A percentile compares a stretch with the other conserved stretches of the same genome.
Evolutionary conservation across 2,113 vertebrate species (phyloP).

Genomic region (Polypterus senegalus): DNA sequence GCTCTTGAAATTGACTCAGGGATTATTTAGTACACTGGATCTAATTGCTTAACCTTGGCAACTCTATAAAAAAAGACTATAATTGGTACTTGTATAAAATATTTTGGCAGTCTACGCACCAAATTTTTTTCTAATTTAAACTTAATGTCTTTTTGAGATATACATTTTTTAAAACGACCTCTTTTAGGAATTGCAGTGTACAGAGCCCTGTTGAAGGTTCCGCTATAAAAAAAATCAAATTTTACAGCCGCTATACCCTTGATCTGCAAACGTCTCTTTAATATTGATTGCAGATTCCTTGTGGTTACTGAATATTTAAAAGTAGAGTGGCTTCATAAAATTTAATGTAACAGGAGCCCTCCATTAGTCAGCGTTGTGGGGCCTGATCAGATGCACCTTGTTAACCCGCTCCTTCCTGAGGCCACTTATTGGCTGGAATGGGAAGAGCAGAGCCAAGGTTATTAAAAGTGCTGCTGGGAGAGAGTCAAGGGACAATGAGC

Average conservation of each 20-base stretch:
- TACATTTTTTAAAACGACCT: neutral
- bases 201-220: neutral
- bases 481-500: too few relatives aligned
- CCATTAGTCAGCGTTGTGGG: too few relatives aligned
- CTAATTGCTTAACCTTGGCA: neutral
- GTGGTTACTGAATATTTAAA: neutral
- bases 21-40: neutral
- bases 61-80: neutral
- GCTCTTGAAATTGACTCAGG: neutral
- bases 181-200: neutral
- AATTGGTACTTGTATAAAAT: neutral
- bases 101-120: neutral
- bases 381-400: too few relatives aligned
- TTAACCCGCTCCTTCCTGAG: too few relatives aligned
- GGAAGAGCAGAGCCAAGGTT: too few relatives aligned
- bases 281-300: neutral
- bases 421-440: too few relatives aligned
- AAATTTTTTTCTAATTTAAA: conserved; percentile 1
- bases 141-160: neutral
- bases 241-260: neutral
- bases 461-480: too few relatives aligned
- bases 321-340: neutral
- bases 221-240: neutral
- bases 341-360: neutral
- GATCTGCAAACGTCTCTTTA: neutral